These are phyloP conservation scores for Liopterus haemorrhoidalis DNA, from an alignment of 2,888 invertebrate species.

Conservation along the genomic window DNA sequence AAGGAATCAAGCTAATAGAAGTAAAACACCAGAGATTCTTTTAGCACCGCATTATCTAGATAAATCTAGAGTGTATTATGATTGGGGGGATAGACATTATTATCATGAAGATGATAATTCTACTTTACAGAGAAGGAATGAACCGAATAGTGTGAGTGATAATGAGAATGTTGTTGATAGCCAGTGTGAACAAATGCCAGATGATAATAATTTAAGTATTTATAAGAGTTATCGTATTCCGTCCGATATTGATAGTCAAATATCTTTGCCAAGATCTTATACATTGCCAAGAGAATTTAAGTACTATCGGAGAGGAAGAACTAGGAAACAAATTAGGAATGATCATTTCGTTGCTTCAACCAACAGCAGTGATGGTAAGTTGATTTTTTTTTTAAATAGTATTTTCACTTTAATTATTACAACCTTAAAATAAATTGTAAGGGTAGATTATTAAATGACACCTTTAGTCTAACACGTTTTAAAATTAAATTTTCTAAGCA, in stretches of 20 bases:
- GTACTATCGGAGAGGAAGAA: slow-evolving; percentile 60
- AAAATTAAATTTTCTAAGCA: too few species aligned
- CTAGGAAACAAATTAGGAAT: slow-evolving; percentile 54
- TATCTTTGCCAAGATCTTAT: slow-evolving; percentile 77
- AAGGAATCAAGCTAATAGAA: slow-evolving; percentile 48
- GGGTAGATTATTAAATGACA: too few species aligned
- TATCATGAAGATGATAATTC: slow-evolving; percentile 19
- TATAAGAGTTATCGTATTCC: slow-evolving; percentile 52
- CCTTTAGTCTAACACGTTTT: too few species aligned
- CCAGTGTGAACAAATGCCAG: slow-evolving; percentile 23
- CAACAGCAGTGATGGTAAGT: slow-evolving; percentile 76
- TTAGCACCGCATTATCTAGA: slow-evolving; percentile 69
- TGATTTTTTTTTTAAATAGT: neutral
- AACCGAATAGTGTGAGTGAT: slow-evolving; percentile 28
- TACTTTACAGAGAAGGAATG: slow-evolving; percentile 35
- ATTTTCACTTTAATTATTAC: neutral
- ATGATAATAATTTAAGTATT: slow-evolving; percentile 32
- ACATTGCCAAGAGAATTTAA: slow-evolving; percentile 81
- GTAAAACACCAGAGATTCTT: slow-evolving; percentile 72
- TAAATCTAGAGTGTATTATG: slow-evolving; percentile 44
- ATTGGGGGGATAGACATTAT: slow-evolving; percentile 44
- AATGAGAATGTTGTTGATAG: slow-evolving; percentile 23
- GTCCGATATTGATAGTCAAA: slow-evolving; percentile 72
- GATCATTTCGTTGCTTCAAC: slow-evolving; percentile 73
- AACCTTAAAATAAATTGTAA: slow-evolving; percentile 6